phyloP scores from a whole-genome alignment of 2,113 vertebrate genomes.

The Australoheros scitulus region DNA sequence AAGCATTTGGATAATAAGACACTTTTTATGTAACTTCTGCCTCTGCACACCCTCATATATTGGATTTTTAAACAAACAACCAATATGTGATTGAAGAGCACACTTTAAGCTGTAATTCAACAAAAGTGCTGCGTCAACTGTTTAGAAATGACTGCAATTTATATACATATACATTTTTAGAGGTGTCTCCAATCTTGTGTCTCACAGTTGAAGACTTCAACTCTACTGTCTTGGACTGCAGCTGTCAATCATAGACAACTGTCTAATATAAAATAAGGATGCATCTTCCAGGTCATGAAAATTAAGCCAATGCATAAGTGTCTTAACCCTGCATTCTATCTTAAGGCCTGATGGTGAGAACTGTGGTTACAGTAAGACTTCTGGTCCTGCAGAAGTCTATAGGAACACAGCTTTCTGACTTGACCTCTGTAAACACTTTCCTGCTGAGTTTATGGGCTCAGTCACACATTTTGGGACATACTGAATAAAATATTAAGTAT shows the following conservation, averaged over 20 bases:
- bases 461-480: not conserved
- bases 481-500: not conserved
- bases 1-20: not conserved
- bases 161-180: not conserved
- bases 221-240: not conserved
- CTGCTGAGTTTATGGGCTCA: not conserved
- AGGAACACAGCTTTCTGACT: not conserved
- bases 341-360: not conserved
- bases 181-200: not conserved
- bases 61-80: too few relatives aligned
- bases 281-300: not conserved
- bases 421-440: not conserved
- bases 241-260: not conserved
- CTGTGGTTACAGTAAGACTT: not conserved
- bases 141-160: not conserved
- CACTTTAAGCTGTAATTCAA: not conserved
- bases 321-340: not conserved
- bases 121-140: not conserved
- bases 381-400: not conserved
- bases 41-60: not conserved
- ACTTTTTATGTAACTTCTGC: not conserved
- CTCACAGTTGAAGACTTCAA: not conserved
- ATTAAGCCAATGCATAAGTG: not conserved
- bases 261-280: slow-evolving; percentile 6
- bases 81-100: too few relatives aligned